These are phyloP conservation scores for Megatriorchis doriae DNA, from an alignment of 2,113 vertebrate species.

Conservation along the genomic window DNA sequence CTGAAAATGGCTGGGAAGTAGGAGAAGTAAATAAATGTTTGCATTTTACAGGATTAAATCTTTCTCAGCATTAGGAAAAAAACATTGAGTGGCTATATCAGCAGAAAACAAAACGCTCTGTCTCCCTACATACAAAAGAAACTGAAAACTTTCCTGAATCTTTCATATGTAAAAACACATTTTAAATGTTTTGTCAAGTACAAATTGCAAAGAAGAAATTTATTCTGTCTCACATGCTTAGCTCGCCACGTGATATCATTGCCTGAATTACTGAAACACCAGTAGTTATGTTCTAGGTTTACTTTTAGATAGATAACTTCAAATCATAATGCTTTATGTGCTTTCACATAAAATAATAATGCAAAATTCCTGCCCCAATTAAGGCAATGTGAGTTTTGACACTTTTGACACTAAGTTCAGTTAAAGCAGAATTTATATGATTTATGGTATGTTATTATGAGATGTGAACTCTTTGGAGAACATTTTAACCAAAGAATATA, in stretches of 20 bases:
- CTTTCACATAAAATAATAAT: background rate
- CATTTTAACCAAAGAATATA: background rate
- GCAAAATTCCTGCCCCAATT: background rate
- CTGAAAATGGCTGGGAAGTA: background rate
- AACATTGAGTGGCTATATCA: accelerated
- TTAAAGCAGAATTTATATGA: background rate
- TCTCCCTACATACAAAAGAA: background rate
- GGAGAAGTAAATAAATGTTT: background rate
- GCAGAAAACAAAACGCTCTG: background rate
- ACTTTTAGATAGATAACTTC: background rate
- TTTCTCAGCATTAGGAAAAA: background rate
- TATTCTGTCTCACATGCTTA: background rate
- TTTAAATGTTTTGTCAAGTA: background rate
- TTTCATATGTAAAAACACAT: background rate
- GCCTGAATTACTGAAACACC: background rate
- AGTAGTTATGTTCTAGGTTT: background rate
- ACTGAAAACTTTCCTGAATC: background rate
- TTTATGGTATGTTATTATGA: background rate
- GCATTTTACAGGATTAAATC: background rate
- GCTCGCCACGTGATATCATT: background rate
- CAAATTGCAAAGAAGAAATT: background rate
- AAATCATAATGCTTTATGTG: background rate
- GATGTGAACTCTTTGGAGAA: background rate
- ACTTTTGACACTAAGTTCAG: background rate
- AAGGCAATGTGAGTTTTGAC: background rate